phyloP scores from a whole-genome alignment of 2,888 invertebrate species.

The Trissonchulus sp. region DNA sequence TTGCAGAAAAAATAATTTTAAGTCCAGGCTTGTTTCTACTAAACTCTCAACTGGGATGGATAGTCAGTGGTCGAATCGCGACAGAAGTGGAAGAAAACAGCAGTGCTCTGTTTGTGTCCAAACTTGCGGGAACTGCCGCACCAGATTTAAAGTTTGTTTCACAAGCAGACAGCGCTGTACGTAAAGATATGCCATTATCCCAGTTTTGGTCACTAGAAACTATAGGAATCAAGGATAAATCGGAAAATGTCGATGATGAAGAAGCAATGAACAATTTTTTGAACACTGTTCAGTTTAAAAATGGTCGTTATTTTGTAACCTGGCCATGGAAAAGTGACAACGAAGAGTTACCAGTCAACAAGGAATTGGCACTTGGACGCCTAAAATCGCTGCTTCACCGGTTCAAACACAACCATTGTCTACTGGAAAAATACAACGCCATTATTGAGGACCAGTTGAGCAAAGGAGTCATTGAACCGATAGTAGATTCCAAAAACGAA shows the following conservation, averaged over 20 bases:
- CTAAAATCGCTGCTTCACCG: constrained; percentile 11
- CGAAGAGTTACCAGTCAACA: background rate
- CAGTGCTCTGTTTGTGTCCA: too few species aligned
- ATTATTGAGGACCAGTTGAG: constrained; percentile 13
- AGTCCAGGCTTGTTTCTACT: constrained; percentile 4
- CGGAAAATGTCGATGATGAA: constrained; percentile 4
- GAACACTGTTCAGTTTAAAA: background rate
- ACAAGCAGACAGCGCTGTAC: too few species aligned
- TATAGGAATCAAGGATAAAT: constrained; percentile 1
- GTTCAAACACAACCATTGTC: background rate
- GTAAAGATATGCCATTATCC: too few species aligned
- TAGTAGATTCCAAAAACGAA: too few species aligned
- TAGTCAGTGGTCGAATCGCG: constrained; percentile 10
- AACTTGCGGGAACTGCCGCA: too few species aligned
- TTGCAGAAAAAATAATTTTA: too few species aligned
- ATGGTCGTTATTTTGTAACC: constrained; percentile 2
- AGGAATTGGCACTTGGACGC: too few species aligned
- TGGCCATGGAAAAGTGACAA: constrained; percentile 17
- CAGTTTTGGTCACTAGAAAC: too few species aligned
- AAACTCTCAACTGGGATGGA: background rate
- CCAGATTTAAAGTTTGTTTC: too few species aligned
- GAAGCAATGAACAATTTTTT: background rate
- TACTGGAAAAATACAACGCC: background rate
- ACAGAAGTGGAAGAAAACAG: too few species aligned
- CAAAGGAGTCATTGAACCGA: constrained; percentile 14